Percentiles rank a stretch among this genome's conserved stretches.
Conservation (phyloP, 1,140 invertebrate genomes). For the Drosophila punjabiensis region DNA sequence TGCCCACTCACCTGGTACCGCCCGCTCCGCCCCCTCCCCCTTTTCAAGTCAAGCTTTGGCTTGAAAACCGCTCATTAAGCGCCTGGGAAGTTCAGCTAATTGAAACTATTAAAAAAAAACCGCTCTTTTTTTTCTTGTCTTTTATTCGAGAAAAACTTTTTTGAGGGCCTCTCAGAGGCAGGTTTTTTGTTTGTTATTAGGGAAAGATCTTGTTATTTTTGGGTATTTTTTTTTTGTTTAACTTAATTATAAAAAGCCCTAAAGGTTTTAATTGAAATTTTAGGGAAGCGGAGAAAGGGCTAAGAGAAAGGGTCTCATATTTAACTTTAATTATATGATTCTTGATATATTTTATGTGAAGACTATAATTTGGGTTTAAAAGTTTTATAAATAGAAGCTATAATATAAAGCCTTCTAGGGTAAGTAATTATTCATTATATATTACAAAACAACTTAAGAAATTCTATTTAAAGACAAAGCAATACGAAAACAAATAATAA, state of each 20-base stretch:
- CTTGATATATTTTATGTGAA: not conserved
- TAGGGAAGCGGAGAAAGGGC: conserved; percentile 11
- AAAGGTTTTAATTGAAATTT: conserved; percentile 8
- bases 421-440: not conserved
- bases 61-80: conserved; percentile 34
- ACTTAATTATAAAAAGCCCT: conserved; percentile 14
- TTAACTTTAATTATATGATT: not conserved
- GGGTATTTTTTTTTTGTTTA: not conserved
- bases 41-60: not conserved
- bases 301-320: not conserved
- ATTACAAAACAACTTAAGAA: not conserved
- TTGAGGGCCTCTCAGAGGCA: not conserved
- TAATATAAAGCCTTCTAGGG: too few relatives aligned
- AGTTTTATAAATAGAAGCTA: not conserved
- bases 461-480: too few relatives aligned
- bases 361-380: not conserved
- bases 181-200: conserved; percentile 13
- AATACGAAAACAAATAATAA: too few relatives aligned
- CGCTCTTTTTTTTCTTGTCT: conserved; percentile 2
- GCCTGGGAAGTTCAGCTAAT: conserved; percentile 53
- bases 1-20: conserved; percentile 32
- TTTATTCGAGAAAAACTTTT: conserved; percentile 6
- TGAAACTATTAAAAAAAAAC: conserved; percentile 56
- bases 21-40: conserved; percentile 7
- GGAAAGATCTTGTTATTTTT: not conserved